Evolutionary conservation across 2,797 vertebrate genomes (phyloP).

Genomic region (Pristis pectinata): DNA sequence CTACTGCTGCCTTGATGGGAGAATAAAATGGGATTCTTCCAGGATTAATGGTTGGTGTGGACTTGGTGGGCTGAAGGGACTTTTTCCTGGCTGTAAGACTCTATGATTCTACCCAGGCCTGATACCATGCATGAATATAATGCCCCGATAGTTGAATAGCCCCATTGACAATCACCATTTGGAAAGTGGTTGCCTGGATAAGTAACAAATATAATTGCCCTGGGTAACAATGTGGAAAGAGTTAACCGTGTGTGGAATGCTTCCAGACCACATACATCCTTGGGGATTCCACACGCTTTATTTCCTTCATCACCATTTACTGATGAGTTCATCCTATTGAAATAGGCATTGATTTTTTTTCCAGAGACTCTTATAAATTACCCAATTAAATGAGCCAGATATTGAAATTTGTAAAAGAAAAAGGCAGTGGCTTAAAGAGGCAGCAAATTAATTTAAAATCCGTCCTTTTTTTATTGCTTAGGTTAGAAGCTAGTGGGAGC

Average conservation of each 20-base stretch:
- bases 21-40: too few species aligned
- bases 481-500: background rate
- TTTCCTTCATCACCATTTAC: conserved; percentile 17
- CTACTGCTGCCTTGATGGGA: too few species aligned
- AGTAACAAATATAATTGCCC: background rate
- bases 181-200: too few species aligned
- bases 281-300: background rate
- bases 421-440: background rate
- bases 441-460: background rate
- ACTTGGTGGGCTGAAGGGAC: too few species aligned
- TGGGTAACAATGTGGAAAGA: background rate
- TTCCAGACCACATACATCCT: background rate
- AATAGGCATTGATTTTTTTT: conserved; percentile 28
- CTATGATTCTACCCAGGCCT: too few species aligned
- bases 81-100: too few species aligned
- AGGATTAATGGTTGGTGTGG: too few species aligned
- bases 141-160: background rate
- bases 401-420: background rate
- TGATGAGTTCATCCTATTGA: background rate
- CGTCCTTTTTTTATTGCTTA: background rate
- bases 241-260: background rate
- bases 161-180: background rate
- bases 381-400: conserved; percentile 15
- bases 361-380: background rate
- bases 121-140: background rate